A percentile compares a stretch with the other conserved stretches of the same genome.
Evolutionary conservation across 2,888 invertebrate genomes (phyloP).

Genomic region (Plagodis pulveraria): DNA sequence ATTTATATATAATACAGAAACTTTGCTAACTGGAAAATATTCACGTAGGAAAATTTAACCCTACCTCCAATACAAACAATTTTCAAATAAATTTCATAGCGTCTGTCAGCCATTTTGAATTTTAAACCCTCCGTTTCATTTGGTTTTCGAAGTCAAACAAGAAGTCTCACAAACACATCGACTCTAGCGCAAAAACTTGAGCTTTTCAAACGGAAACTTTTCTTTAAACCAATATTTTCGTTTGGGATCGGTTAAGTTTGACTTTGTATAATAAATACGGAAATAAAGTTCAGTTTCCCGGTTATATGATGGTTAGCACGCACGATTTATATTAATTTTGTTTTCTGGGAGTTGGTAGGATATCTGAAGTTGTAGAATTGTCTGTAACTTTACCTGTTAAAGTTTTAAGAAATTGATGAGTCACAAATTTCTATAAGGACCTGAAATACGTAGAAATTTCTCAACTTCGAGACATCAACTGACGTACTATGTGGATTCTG

Average conservation of each 20-base stretch:
- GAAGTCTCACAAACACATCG: conserved; percentile 48
- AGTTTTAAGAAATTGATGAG: background rate
- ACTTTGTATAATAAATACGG: conserved; percentile 47
- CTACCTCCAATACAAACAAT: conserved; percentile 1
- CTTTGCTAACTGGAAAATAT: too few relatives aligned
- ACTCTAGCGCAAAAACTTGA: conserved; percentile 36
- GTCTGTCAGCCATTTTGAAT: conserved; percentile 48
- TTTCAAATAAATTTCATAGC: conserved; percentile 3
- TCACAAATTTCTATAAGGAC: background rate
- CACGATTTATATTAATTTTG: conserved; percentile 26
- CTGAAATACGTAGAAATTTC: too few relatives aligned
- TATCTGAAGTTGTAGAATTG: background rate
- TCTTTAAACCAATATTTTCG: conserved; percentile 51
- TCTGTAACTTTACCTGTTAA: background rate
- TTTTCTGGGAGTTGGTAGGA: conserved; percentile 11
- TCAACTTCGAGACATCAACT: too few relatives aligned
- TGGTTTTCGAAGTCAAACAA: conserved; percentile 48
- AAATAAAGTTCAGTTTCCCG: conserved; percentile 17
- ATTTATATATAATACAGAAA: too few relatives aligned
- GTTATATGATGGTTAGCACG: conserved; percentile 16
- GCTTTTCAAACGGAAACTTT: conserved; percentile 40
- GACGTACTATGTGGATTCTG: too few relatives aligned
- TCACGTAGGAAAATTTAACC: background rate
- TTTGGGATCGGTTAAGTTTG: conserved; percentile 41
- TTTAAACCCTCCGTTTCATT: conserved; percentile 44